These are phyloP conservation scores for Spinibarbus caldwelli DNA, from an alignment of 2,797 vertebrate species.

Conservation along the genomic window DNA sequence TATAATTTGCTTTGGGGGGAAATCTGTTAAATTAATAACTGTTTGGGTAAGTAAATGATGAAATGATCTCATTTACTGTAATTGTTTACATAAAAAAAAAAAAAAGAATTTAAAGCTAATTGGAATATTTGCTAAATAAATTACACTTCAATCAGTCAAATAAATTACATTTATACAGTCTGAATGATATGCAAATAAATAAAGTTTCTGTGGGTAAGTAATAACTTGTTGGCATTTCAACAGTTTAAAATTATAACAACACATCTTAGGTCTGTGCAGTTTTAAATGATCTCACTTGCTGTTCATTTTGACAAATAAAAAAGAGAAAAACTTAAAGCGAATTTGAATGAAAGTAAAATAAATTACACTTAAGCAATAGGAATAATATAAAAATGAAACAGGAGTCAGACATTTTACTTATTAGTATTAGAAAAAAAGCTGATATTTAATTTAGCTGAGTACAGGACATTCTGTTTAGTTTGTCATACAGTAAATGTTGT, in stretches of 20 bases:
- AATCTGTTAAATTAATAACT: not conserved
- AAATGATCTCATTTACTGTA: not conserved
- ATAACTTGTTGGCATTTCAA: not conserved
- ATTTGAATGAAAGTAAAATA: not conserved
- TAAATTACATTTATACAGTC: not conserved
- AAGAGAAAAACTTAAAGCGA: not conserved
- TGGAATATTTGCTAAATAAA: not conserved
- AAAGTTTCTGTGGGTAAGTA: not conserved
- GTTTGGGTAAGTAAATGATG: not conserved
- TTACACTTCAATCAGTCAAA: not conserved
- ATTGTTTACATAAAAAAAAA: not conserved
- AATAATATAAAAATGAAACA: not conserved
- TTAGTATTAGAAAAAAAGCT: not conserved
- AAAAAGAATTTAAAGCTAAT: not conserved
- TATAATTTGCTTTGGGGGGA: not conserved
- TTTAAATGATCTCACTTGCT: not conserved
- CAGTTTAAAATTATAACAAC: not conserved
- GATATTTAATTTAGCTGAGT: slow-evolving; percentile 18
- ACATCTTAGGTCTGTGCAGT: not conserved
- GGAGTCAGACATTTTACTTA: not conserved
- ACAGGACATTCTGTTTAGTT: slow-evolving; percentile 13
- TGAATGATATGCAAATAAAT: not conserved
- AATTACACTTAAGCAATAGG: not conserved
- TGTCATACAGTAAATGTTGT: slow-evolving; percentile 12
- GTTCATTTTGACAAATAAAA: not conserved